phyloP scores from a whole-genome alignment of 1,140 invertebrate species.

The Diorhabda carinulata region DNA sequence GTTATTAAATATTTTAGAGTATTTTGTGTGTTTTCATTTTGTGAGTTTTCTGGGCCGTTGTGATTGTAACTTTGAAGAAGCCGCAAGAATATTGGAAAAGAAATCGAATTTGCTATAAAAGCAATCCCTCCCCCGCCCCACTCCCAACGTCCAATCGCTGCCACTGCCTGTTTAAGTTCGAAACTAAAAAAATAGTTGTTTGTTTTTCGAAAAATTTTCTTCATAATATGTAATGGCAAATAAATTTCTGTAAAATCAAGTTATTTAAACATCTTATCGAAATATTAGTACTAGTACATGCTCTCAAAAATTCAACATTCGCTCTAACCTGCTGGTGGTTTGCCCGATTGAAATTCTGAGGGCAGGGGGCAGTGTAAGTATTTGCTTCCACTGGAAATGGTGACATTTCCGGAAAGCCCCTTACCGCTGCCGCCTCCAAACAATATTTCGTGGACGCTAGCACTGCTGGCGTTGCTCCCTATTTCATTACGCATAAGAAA shows the following conservation, averaged over 20 bases:
- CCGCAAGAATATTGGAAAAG: no score
- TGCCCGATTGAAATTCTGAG: conserved; percentile 50
- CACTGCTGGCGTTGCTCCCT: conserved; percentile 36
- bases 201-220: no score
- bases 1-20: no score
- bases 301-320: background rate
- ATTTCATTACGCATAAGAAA: background rate
- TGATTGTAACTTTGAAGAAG: no score
- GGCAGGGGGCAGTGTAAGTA: conserved; percentile 72
- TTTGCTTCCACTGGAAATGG: conserved; percentile 70
- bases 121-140: background rate
- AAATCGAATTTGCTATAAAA: background rate
- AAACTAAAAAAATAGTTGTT: no score
- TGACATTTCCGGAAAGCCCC: conserved; percentile 66
- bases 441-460: conserved; percentile 36
- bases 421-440: conserved; percentile 26
- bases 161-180: no score
- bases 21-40: no score
- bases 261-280: no score
- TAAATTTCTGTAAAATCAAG: no score
- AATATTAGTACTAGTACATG: no score
- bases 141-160: background rate
- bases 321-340: conserved; percentile 42
- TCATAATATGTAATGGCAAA: no score
- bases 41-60: no score